A percentile compares a stretch with the other conserved stretches of the same genome.
Conservation (phyloP, 2,797 vertebrate species). For the Gambusia yucatana region DNA sequence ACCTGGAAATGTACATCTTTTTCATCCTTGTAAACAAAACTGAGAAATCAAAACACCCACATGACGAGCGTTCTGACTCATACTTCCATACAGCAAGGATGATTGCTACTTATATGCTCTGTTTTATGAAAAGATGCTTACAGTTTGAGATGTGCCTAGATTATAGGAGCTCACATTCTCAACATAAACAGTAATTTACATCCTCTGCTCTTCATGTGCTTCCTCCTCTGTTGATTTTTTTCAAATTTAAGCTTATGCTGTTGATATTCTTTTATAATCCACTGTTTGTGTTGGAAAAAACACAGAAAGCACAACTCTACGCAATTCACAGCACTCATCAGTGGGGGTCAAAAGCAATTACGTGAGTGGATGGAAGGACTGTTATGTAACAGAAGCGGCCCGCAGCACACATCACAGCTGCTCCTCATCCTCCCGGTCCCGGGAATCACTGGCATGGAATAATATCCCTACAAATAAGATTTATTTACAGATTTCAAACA, state of each 20-base stretch:
- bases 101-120: slow-evolving; percentile 11
- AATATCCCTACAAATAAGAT: slow-evolving; percentile 44
- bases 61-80: slow-evolving; percentile 14
- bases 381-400: slow-evolving; percentile 70
- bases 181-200: slow-evolving; percentile 44
- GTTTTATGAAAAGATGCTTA: slow-evolving; percentile 35
- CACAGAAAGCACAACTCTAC: slow-evolving; percentile 25
- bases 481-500: slow-evolving; percentile 34
- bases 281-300: slow-evolving; percentile 30
- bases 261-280: slow-evolving; percentile 24
- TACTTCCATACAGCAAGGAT: background rate
- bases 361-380: slow-evolving; percentile 61
- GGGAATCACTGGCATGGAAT: slow-evolving; percentile 43
- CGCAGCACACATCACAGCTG: slow-evolving; percentile 59
- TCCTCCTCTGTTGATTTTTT: background rate
- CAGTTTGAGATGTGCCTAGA: slow-evolving; percentile 26
- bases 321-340: slow-evolving; percentile 42
- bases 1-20: slow-evolving; percentile 47
- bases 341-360: slow-evolving; percentile 71
- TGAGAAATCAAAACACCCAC: slow-evolving; percentile 36
- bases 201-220: background rate
- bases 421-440: slow-evolving; percentile 56
- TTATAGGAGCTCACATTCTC: slow-evolving; percentile 41
- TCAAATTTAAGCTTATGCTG: background rate
- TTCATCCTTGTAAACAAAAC: slow-evolving; percentile 49